A percentile compares a stretch with the other conserved stretches of the same genome.
Evolutionary conservation across 2,888 invertebrate genomes (phyloP).

Genomic region (Drosophila anomalata): DNA sequence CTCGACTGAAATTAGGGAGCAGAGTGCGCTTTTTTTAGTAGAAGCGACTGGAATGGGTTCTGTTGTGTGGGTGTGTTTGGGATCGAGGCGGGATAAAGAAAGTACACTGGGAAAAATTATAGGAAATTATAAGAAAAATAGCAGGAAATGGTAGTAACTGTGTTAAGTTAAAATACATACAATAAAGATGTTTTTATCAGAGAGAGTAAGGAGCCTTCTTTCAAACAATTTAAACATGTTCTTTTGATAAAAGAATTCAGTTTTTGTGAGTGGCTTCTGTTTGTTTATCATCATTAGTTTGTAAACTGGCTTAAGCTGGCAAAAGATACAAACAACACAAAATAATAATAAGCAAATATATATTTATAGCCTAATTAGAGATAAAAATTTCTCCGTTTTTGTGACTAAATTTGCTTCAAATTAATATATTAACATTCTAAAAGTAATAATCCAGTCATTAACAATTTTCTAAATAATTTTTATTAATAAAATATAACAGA

Average conservation of each 20-base stretch:
- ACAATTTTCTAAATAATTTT: too few relatives aligned
- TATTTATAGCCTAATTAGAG: background rate
- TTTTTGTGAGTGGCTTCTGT: background rate
- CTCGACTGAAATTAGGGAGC: conserved; percentile 20
- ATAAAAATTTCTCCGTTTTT: background rate
- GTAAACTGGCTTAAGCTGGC: conserved; percentile 9
- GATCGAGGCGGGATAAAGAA: background rate
- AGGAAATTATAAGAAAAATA: background rate
- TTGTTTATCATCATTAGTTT: conserved; percentile 30
- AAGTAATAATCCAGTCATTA: too few relatives aligned
- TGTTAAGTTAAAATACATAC: too few relatives aligned
- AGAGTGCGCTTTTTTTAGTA: conserved; percentile 1
- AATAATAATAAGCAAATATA: background rate
- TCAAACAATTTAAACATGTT: background rate
- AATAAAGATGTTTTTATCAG: too few relatives aligned
- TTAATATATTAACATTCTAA: too few relatives aligned
- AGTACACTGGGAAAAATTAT: conserved; percentile 6
- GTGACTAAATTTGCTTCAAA: background rate
- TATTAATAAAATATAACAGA: too few relatives aligned
- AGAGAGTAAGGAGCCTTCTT: background rate
- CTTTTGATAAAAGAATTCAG: conserved; percentile 15
- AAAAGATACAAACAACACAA: background rate
- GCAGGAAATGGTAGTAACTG: too few relatives aligned
- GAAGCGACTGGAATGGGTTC: background rate
- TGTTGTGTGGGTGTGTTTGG: conserved; percentile 8